Base-by-base conservation (phyloP, 1,140 invertebrate species). In the Panulirus ornatus region DNA sequence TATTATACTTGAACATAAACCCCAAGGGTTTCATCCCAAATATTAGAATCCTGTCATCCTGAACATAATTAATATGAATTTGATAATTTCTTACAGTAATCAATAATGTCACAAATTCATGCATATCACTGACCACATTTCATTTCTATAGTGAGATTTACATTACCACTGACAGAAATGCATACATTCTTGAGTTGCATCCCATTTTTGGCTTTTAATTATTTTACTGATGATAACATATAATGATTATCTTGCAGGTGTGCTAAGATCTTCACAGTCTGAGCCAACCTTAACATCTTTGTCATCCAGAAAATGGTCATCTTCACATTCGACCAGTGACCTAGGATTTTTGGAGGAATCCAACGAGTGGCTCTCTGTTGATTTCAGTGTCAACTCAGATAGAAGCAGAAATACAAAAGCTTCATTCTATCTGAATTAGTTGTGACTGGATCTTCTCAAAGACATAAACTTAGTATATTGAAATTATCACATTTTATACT, bases 241-340 rank as follows among this genome's bases (percentile, higher is more conserved):
- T 3, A 58, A 19, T 1, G 1, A 30, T 30, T 11, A 2, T 66
- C n/a, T 22, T 30, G n/a, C 58, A 66, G 58, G 22, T 66, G 0
- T 27, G 11, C 6, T 66, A 5, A 66, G 30, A 27, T 66, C n/a
- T 66, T 66, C 58, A 6, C 16, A 30, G 58, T 81, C 78, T 11
- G 78, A 58, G 42, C 78, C 78, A 19, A 14, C 47, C 47, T 30
- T 81, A 1, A 19, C 9, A 34, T 81, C 78, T 30, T 0, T 19
- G 1, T 54, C 58, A 6, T 34, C 38, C 11, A 36, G 58, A 22
- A 36, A 38, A 14, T 58, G 47, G 78, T 54, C 78, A 11, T 47
- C 22, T 16, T 81, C 78, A 30, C 36, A 81, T 36, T 81, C 78
- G 3, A 81, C 78, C 16, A 54, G 47, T 38, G 78, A 81, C 42